These are phyloP conservation scores for Limosa lapponica DNA, from an alignment of 2,797 vertebrate species.

Conservation along the genomic window DNA sequence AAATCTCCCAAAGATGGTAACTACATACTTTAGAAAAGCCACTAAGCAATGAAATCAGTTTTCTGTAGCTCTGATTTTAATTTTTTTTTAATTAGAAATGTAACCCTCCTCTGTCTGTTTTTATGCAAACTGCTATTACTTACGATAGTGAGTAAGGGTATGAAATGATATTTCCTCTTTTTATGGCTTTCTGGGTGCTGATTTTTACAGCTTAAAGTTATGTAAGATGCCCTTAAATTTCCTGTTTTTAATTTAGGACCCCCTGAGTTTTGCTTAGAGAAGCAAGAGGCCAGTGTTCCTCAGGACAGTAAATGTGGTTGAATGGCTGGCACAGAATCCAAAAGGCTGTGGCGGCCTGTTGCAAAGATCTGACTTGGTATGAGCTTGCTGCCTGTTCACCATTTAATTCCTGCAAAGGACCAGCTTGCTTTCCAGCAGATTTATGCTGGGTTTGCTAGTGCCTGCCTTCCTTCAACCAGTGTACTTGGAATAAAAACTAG, in stretches of 20 bases:
- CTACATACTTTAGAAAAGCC: neutral
- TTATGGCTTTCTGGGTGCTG: neutral
- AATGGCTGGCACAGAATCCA: conserved; percentile 2
- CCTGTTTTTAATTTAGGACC: neutral
- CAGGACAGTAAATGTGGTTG: neutral
- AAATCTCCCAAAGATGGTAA: neutral
- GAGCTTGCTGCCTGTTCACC: neutral
- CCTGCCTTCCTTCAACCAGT: neutral
- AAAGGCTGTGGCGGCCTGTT: neutral
- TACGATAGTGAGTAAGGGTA: neutral
- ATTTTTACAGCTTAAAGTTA: conserved; percentile 8
- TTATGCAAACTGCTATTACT: neutral
- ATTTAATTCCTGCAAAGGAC: neutral
- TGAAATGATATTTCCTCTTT: neutral
- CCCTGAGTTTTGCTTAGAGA: neutral
- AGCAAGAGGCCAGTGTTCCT: neutral
- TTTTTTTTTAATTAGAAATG: neutral
- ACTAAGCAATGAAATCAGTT: neutral
- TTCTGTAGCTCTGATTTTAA: neutral
- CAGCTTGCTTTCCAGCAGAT: neutral
- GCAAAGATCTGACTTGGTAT: neutral
- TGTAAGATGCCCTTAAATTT: neutral
- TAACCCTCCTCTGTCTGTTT: neutral
- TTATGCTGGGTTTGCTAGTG: neutral
- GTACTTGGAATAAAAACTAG: neutral